A percentile compares a stretch with the other conserved stretches of the same genome.
Evolutionary conservation across 2,888 invertebrate species (phyloP).

Genomic region (Boloria selene): DNA sequence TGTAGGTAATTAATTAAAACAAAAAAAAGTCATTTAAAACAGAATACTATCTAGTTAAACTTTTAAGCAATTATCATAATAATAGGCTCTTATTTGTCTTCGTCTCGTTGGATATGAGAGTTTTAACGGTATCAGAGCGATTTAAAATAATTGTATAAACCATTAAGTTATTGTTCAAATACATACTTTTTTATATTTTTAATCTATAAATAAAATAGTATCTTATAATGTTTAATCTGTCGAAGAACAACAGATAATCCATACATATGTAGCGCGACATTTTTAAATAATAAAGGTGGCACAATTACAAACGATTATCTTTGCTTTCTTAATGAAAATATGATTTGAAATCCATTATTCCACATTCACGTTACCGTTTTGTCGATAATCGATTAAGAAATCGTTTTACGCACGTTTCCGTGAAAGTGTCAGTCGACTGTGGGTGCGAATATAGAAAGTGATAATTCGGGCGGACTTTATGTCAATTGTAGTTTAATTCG

Average conservation of each 20-base stretch:
- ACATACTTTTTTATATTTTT: conserved; percentile 4
- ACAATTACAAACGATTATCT: conserved; percentile 45
- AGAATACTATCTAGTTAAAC: conserved; percentile 8
- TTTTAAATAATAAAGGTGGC: conserved; percentile 31
- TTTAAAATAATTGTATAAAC: no score
- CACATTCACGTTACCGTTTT: conserved; percentile 73
- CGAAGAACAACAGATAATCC: neutral
- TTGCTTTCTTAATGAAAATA: conserved; percentile 53
- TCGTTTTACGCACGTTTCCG: conserved; percentile 69
- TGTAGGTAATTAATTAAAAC: no score
- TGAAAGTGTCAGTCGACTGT: conserved; percentile 64
- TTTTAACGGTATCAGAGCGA: neutral
- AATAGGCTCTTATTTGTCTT: conserved; percentile 6
- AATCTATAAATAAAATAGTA: neutral
- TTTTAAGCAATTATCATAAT: conserved; percentile 23
- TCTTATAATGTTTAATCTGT: neutral
- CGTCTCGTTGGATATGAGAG: conserved; percentile 8
- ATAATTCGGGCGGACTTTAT: conserved; percentile 39
- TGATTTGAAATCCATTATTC: conserved; percentile 64
- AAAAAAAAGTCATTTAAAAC: neutral
- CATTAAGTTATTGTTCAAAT: neutral
- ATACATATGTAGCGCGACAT: neutral
- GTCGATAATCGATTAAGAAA: conserved; percentile 70
- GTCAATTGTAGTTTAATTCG: conserved; percentile 6
- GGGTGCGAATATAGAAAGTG: conserved; percentile 65